Conservation (phyloP, 2,797 vertebrate genomes). For the Orientallactaga sibirica region DNA sequence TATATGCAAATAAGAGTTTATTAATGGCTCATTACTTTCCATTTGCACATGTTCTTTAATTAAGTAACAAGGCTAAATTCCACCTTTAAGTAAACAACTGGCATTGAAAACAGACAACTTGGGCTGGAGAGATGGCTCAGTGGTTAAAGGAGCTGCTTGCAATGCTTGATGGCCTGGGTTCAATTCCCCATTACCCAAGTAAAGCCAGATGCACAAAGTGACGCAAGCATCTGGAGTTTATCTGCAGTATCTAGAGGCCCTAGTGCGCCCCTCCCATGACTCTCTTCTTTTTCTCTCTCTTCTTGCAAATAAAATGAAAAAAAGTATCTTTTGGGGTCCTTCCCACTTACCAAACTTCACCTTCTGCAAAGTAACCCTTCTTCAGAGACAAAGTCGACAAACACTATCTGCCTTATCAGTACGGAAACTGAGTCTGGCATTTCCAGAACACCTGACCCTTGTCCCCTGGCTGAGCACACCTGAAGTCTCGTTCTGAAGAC, state of each 20-base stretch:
- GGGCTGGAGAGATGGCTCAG: no score
- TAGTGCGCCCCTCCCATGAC: no score
- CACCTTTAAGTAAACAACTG: constrained; percentile 51
- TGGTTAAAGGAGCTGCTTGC: no score
- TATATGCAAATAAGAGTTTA: constrained; percentile 39
- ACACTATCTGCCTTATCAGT: neutral
- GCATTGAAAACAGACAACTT: constrained; percentile 35
- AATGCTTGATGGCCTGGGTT: no score
- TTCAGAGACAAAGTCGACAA: neutral
- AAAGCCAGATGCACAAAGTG: no score
- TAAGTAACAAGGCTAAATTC: constrained; percentile 46
- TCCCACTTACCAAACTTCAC: neutral
- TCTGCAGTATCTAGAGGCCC: no score
- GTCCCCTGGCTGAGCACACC: neutral
- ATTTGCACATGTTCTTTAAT: constrained; percentile 47
- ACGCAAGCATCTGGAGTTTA: no score
- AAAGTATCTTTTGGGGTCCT: neutral
- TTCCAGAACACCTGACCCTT: neutral
- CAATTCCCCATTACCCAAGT: no score
- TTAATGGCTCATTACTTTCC: constrained; percentile 8
- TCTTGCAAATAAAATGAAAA: no score
- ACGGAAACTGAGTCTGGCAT: neutral
- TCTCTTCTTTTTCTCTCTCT: no score
- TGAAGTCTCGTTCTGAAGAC: neutral
- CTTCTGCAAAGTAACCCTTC: constrained; percentile 5